These are phyloP conservation scores for Dasyprocta punctata DNA, from an alignment of 2,113 vertebrate genomes.

Conservation along the genomic window DNA sequence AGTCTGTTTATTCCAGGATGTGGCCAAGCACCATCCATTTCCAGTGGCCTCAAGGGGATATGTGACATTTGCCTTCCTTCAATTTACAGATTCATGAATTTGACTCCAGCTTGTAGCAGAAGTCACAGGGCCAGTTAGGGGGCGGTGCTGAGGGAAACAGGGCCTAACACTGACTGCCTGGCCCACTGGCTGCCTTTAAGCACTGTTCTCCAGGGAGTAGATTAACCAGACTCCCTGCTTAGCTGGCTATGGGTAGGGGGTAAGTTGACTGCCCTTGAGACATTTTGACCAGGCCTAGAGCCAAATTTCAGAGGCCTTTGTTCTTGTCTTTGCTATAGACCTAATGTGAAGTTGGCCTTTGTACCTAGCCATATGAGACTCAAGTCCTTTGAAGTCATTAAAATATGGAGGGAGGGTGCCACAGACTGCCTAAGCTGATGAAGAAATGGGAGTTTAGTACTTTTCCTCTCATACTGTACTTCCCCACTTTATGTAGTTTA, in stretches of 20 bases:
- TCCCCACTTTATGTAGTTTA: neutral
- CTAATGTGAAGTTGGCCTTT: neutral
- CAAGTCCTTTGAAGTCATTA: conserved; percentile 23
- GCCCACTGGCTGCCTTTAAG: neutral
- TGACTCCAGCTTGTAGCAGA: neutral
- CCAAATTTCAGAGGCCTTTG: conserved; percentile 26
- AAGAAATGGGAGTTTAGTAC: neutral
- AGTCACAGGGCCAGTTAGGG: neutral
- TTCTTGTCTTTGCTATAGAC: conserved; percentile 14
- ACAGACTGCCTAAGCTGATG: neutral
- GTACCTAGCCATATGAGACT: neutral
- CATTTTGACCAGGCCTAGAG: neutral
- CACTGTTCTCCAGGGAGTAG: neutral
- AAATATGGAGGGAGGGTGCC: neutral
- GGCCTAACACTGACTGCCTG: neutral
- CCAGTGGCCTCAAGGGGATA: neutral
- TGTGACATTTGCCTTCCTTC: neutral
- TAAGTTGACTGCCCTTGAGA: neutral
- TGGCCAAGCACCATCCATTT: neutral
- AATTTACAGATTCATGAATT: neutral
- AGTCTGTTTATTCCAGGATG: neutral
- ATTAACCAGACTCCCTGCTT: conserved; percentile 35
- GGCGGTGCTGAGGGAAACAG: neutral
- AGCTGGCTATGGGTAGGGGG: neutral
- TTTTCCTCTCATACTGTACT: neutral